phyloP scores from a whole-genome alignment of 2,888 invertebrate species.

The Podotricha telesiphe region DNA sequence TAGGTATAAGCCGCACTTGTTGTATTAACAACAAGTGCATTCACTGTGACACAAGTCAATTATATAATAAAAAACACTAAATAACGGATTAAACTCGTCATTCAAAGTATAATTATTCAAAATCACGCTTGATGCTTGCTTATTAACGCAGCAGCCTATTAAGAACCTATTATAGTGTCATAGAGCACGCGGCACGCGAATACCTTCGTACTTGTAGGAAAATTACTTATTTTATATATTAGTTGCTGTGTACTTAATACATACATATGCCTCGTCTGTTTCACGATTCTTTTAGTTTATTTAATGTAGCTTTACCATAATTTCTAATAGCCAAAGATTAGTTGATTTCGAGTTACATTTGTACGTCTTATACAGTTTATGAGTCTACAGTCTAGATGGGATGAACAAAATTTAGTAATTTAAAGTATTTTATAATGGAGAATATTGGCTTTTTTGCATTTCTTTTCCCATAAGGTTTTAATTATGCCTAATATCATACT shows the following conservation, averaged over 20 bases:
- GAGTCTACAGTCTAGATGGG: no score
- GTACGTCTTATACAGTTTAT: no score
- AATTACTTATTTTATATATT: not conserved
- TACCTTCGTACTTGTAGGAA: conserved; percentile 13
- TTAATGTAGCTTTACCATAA: not conserved
- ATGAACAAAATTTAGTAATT: no score
- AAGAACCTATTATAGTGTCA: conserved; percentile 43
- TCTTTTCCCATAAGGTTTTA: no score
- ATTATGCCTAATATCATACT: no score
- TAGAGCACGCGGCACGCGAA: conserved; percentile 37
- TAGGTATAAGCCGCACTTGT: no score
- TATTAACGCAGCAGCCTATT: conserved; percentile 37
- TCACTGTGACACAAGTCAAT: not conserved
- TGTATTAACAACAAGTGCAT: no score
- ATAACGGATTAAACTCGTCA: not conserved
- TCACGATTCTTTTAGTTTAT: not conserved
- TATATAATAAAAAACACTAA: not conserved
- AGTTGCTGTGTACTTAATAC: not conserved
- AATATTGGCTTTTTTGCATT: no score
- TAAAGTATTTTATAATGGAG: no score
- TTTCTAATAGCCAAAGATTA: no score
- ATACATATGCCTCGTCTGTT: not conserved
- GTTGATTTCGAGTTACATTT: no score
- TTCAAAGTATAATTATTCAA: conserved; percentile 23
- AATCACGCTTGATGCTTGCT: conserved; percentile 34